Base-by-base conservation (phyloP, 2,113 vertebrate species). In the Ciconia maguari region DNA sequence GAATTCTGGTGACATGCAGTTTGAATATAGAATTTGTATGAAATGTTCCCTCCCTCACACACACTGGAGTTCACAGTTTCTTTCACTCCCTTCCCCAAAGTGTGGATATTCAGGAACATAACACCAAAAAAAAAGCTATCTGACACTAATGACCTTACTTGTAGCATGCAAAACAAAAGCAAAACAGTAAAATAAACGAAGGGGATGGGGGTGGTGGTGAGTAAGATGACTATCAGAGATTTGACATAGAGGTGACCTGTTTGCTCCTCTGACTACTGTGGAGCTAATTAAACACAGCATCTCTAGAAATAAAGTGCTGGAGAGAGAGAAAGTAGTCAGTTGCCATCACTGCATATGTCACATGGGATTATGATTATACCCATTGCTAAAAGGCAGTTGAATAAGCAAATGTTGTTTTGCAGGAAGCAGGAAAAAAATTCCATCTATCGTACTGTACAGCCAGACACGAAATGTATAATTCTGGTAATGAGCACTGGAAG, bases 201-300 rank as follows among this genome's bases (percentile, higher is more conserved):
- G 42, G 16, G 65, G 34, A 7, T 36, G 71, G n/a, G 42, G 46
- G 26, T 74, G 51, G 66, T 0, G 9, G 34, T 70, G 72, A 95
- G 89, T 96, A 95, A 89, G 83, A 87, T 93, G 94, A 96, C 44
- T 97, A 24, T 58, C 94, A 93, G 94, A 97, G 87, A 60, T 75
- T 46, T 97, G 96, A 94, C 94, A 94, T 82, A 96, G 96, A 95
- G 97, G 88, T 94, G 87, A 97, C 95, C 93, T 91, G 85, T 70
- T 96, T 97, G 83, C 71, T 95, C 21, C 80, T 96, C 74, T 97
- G 91, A 97, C 97, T 97, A 54, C 92, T 71, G 92, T 75, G 55
- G 93, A 87, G 81, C 95, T 98, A 98, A 98, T 98, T 98, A 98
- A 98, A 98, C 86, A 69, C 83, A 97, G 82, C 88, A 97, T 97